Conservation (phyloP, 2,113 vertebrate species). For the Actenoides lindsayi region DNA sequence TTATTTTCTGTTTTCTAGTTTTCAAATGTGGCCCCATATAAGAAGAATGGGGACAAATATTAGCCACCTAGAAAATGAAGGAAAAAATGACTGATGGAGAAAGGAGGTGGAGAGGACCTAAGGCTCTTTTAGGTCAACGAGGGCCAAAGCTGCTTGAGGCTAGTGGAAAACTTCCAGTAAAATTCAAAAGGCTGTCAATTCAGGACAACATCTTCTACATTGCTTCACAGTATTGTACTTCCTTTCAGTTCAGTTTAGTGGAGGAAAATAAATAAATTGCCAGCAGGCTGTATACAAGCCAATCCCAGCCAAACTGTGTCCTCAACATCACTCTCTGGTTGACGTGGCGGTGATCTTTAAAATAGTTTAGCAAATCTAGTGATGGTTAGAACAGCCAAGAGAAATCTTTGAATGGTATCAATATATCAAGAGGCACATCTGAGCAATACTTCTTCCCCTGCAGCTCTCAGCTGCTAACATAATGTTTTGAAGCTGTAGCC, state of each 20-base stretch:
- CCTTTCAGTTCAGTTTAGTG: not conserved
- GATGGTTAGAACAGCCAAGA: not conserved
- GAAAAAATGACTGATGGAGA: not conserved
- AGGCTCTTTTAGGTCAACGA: not conserved
- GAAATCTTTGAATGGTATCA: not conserved
- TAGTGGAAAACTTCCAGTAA: not conserved
- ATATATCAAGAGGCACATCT: not conserved
- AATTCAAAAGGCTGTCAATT: not conserved
- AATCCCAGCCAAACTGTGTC: not conserved
- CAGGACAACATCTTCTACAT: not conserved
- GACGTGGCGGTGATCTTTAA: not conserved
- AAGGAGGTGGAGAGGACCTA: not conserved
- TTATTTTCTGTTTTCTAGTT: not conserved
- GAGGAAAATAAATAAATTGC: not conserved
- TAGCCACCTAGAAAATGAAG: not conserved
- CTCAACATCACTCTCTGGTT: not conserved
- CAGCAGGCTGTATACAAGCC: not conserved
- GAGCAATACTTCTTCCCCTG: not conserved
- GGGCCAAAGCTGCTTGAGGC: not conserved
- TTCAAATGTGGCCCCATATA: not conserved
- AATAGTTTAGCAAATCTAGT: not conserved
- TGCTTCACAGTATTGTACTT: not conserved
- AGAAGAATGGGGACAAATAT: not conserved
- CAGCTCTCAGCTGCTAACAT: not conserved
- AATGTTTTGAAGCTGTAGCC: not conserved